phyloP scores from a whole-genome alignment of 2,888 invertebrate species.

The Eucriotettix oculatus region DNA sequence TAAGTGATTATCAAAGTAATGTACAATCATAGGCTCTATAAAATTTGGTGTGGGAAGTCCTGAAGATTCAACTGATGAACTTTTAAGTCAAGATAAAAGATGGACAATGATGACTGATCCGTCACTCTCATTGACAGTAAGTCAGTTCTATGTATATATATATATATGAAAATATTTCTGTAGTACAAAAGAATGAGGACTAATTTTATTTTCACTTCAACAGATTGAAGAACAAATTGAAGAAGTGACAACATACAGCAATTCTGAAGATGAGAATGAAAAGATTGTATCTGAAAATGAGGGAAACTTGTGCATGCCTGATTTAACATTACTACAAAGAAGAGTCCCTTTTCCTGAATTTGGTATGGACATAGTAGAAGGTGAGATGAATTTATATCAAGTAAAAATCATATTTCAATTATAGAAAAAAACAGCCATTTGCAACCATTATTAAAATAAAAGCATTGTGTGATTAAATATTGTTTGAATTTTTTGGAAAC shows the following conservation, averaged over 20 bases:
- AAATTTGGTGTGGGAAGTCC: too few species aligned
- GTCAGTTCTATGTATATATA: not conserved
- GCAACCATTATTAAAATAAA: too few species aligned
- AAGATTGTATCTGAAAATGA: constrained; percentile 15
- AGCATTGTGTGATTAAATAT: too few species aligned
- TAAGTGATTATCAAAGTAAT: too few species aligned
- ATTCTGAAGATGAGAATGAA: constrained; percentile 16
- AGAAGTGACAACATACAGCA: constrained; percentile 26
- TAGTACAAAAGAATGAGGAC: too few species aligned
- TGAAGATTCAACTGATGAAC: too few species aligned
- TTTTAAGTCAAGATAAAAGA: too few species aligned
- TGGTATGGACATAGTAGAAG: constrained; percentile 46
- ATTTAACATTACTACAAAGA: constrained; percentile 11
- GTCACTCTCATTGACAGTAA: not conserved
- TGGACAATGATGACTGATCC: too few species aligned
- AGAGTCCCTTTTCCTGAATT: constrained; percentile 52
- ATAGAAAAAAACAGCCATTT: not conserved
- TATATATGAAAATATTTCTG: too few species aligned
- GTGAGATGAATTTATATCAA: not conserved
- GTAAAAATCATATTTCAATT: not conserved
- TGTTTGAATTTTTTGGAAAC: too few species aligned
- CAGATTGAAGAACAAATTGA: constrained; percentile 31
- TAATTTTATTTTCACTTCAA: too few species aligned
- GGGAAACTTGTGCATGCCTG: constrained; percentile 18
- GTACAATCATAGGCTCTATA: too few species aligned